These are phyloP conservation scores for Phodopus roborovskii DNA, from an alignment of 2,113 vertebrate genomes.

Conservation along the genomic window DNA sequence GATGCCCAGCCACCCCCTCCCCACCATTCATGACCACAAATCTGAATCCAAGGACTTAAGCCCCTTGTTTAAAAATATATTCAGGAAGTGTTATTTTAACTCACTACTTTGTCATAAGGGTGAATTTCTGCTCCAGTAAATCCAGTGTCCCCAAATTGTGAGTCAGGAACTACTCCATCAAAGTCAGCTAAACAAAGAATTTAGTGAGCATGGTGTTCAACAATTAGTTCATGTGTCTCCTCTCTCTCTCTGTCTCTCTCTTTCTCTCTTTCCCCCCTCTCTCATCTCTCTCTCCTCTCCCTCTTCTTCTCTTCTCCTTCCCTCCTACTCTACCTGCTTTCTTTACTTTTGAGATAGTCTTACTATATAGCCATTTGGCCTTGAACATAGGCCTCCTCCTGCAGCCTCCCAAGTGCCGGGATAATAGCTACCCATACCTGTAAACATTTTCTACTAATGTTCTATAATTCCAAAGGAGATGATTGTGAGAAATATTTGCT, in stretches of 20 bases:
- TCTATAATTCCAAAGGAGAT: background rate
- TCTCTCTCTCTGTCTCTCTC: background rate
- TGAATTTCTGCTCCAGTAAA: background rate
- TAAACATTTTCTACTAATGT: background rate
- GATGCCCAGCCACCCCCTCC: background rate
- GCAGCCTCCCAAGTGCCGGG: too few species aligned
- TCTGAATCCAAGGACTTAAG: background rate
- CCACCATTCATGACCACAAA: accelerated
- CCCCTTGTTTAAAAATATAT: background rate
- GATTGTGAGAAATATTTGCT: background rate
- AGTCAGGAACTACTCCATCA: background rate
- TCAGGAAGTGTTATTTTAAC: background rate
- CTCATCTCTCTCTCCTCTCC: background rate
- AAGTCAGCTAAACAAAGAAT: background rate
- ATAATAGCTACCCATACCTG: background rate
- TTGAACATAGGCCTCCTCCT: background rate
- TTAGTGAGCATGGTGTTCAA: background rate
- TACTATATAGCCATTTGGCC: background rate
- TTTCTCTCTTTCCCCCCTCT: background rate
- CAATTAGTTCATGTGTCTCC: too few species aligned
- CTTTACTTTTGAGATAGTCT: background rate
- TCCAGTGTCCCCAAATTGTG: background rate
- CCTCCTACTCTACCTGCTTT: background rate
- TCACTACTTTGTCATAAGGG: background rate
- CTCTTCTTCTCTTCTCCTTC: background rate